Conservation (phyloP, 2,797 vertebrate genomes). For the Melopsittacus undulatus region DNA sequence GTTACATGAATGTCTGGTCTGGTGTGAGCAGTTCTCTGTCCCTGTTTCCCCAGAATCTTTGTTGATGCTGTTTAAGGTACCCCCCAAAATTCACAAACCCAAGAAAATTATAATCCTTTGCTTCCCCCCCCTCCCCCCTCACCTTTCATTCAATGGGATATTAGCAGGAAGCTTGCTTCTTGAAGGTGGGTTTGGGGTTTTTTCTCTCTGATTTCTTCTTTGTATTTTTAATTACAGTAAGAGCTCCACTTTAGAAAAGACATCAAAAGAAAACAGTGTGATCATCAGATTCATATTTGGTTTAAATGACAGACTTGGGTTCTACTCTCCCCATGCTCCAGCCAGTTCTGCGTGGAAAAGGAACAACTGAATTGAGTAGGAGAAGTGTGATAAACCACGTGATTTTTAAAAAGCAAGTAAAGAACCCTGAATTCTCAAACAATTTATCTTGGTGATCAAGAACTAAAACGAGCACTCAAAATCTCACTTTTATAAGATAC, state of each 20-base stretch:
- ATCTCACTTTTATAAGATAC: conserved; percentile 5
- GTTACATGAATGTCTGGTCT: not conserved
- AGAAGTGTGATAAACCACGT: not conserved
- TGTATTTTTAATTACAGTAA: conserved; percentile 19
- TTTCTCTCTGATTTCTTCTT: not conserved
- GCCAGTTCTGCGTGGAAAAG: not conserved
- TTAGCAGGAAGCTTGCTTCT: not conserved
- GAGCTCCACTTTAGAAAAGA: conserved; percentile 1
- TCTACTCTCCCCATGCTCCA: not conserved
- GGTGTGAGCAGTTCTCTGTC: not conserved
- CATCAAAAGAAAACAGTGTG: conserved; percentile 11
- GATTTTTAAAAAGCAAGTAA: not conserved
- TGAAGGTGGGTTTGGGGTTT: not conserved
- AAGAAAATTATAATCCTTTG: not conserved
- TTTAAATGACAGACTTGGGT: not conserved
- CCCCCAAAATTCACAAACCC: not conserved
- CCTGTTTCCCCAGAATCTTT: not conserved
- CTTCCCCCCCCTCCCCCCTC: not conserved
- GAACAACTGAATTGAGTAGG: not conserved
- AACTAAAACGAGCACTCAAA: conserved; percentile 21
- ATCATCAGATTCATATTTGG: not conserved
- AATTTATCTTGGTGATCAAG: not conserved
- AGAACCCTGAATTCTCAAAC: not conserved
- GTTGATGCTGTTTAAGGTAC: not conserved
- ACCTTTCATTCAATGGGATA: not conserved